Base-by-base conservation (phyloP, 2,797 vertebrate genomes). In the Pagetopsis macropterus region DNA sequence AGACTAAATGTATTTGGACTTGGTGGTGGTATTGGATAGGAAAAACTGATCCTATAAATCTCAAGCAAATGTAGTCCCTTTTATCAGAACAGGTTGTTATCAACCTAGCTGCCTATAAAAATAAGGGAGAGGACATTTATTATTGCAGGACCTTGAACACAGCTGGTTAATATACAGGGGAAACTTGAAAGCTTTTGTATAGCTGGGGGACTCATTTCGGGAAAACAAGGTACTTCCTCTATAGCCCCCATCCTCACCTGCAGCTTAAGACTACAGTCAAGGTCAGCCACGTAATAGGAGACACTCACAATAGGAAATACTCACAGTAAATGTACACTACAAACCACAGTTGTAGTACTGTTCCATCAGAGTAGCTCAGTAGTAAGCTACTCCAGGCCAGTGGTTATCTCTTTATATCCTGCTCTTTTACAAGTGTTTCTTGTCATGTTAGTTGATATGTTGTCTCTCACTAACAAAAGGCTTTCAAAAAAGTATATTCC, bases 151-250 rank as follows among this genome's bases (percentile, higher is more conserved):
- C 82, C 88, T 87, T 89, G 83, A 85, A 67, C 59, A 74, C 81
- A 91, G 86, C 73, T 86, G 84, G 61, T 70, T 81, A 59, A 70
- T 65, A 65, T 63, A 81, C 31, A 65, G n/a, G 23, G 27, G 33
- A 56, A 46, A 37, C 44, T 70, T 57, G 54, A 49, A 27, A 48
- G 52, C 27, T 21, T 23, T 33, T 73, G 58, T 67, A 64, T 79
- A 87, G 45, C 43, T 59, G 58, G 23, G n/a, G 9, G 61, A 58
- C 46, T 72, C 11, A 56, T 78, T 75, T 41, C 19, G 4, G 21
- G 51, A 70, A 75, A 72, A 78, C 17, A 72, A 78, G 43, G 52
- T 50, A 70, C 84, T 86, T 90, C 90, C 85, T 84, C 51, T 70
- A 12, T 23, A 69, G 65, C 19, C 3, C 5, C 16, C 43, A 40